phyloP scores from a whole-genome alignment of 2,113 vertebrate genomes.

The Regulus satrapa region DNA sequence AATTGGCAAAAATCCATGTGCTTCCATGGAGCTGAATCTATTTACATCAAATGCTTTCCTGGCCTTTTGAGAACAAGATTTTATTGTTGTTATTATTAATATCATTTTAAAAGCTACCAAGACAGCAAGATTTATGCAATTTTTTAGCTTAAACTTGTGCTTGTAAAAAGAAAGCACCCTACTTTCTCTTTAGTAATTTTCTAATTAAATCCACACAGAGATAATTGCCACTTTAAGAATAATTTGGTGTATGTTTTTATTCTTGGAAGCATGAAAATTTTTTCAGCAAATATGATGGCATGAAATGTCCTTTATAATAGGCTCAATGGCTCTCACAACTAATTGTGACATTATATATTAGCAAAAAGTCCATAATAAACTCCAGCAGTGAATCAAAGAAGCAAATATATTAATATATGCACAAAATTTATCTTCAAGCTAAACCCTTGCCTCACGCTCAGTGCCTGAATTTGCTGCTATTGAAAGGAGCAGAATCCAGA shows the following conservation, averaged over 20 bases:
- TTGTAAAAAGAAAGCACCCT: background rate
- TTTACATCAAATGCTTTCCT: constrained; percentile 4
- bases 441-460: background rate
- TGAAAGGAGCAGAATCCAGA: background rate
- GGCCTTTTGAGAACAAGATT: constrained; percentile 42
- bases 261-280: constrained; percentile 1
- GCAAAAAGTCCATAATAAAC: background rate
- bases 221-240: background rate
- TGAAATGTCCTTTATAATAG: background rate
- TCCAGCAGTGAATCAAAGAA: background rate
- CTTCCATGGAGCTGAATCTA: background rate
- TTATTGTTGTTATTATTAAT: constrained; percentile 20
- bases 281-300: background rate
- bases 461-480: background rate
- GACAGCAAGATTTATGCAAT: background rate
- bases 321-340: background rate
- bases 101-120: constrained; percentile 1
- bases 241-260: background rate
- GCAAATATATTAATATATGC: background rate
- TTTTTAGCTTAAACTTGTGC: background rate
- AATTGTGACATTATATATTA: background rate
- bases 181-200: background rate
- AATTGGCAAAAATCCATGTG: constrained; percentile 5
- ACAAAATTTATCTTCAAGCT: background rate
- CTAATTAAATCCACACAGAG: constrained; percentile 3